Percentiles rank a stretch among this genome's conserved stretches.
These are phyloP conservation scores for Pristis pectinata DNA, from an alignment of 2,797 vertebrate genomes.

Conservation along the genomic window DNA sequence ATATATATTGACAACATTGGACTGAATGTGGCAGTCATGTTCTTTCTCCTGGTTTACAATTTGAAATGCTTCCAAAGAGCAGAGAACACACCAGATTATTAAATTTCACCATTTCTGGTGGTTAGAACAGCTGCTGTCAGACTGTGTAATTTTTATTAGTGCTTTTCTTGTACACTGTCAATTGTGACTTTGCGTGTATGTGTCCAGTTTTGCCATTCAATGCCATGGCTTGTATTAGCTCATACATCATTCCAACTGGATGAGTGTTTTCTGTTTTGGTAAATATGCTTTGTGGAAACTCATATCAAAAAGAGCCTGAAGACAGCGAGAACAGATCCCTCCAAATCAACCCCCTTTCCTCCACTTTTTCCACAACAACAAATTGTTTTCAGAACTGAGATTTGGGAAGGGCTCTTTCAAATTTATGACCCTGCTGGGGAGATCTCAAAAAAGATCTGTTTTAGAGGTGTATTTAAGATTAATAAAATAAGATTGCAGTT, in stretches of 20 bases:
- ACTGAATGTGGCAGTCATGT: not conserved
- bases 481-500: not conserved
- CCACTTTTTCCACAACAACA: not conserved
- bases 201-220: not conserved
- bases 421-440: not conserved
- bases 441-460: not conserved
- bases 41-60: not conserved
- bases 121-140: not conserved
- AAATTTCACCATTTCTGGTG: not conserved
- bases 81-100: not conserved
- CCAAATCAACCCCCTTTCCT: not conserved
- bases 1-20: not conserved
- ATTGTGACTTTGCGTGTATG: not conserved
- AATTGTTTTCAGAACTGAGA: not conserved
- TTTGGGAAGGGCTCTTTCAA: not conserved
- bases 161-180: not conserved
- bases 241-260: not conserved
- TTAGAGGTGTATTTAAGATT: not conserved
- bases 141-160: not conserved
- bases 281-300: not conserved
- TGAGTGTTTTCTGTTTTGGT: slow-evolving; percentile 9
- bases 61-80: not conserved
- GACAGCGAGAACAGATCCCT: not conserved
- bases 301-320: not conserved
- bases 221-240: not conserved